These are phyloP conservation scores for Ornithorhynchus anatinus DNA, from an alignment of 2,113 vertebrate genomes.

Conservation along the genomic window DNA sequence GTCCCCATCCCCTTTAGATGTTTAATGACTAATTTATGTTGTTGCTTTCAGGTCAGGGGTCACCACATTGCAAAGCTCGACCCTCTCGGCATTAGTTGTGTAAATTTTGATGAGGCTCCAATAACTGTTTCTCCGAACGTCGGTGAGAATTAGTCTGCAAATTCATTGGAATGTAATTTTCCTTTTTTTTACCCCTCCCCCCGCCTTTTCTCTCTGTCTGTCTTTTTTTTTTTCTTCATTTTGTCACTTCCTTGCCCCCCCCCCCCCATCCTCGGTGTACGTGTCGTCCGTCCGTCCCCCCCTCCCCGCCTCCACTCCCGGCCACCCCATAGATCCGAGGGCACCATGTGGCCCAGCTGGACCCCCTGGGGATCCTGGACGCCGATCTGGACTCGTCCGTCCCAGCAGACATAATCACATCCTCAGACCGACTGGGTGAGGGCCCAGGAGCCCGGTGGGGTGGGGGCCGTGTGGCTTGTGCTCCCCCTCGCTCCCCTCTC, in stretches of 20 bases:
- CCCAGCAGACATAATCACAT: constrained; percentile 97
- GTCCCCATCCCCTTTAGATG: constrained; percentile 15
- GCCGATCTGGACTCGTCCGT: constrained; percentile 98
- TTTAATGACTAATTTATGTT: constrained; percentile 73
- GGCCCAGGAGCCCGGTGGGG: constrained; percentile 73
- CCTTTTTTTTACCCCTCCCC: constrained; percentile 76
- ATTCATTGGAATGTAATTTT: constrained; percentile 62
- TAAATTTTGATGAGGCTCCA: constrained; percentile 92
- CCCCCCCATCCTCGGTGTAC: constrained; percentile 14
- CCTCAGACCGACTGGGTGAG: constrained; percentile 99
- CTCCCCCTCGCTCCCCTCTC: constrained; percentile 68
- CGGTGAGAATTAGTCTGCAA: constrained; percentile 85
- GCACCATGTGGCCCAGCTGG: constrained; percentile 99
- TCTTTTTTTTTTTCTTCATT: constrained; percentile 44
- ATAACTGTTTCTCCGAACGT: constrained; percentile 87
- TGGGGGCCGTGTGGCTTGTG: constrained; percentile 71
- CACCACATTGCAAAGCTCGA: constrained; percentile 95
- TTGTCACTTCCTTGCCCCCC: background rate
- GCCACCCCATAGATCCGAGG: constrained; percentile 92
- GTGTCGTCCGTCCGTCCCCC: background rate
- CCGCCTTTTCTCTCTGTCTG: constrained; percentile 68
- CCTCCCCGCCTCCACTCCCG: constrained; percentile 51
- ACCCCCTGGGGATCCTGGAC: constrained; percentile 99
- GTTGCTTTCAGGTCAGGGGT: constrained; percentile 89
- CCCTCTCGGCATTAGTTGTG: constrained; percentile 95